Percentiles rank a stretch among this genome's conserved stretches.
Evolutionary conservation across 2,888 invertebrate species (phyloP).

Genomic region (Lapara coniferarum): DNA sequence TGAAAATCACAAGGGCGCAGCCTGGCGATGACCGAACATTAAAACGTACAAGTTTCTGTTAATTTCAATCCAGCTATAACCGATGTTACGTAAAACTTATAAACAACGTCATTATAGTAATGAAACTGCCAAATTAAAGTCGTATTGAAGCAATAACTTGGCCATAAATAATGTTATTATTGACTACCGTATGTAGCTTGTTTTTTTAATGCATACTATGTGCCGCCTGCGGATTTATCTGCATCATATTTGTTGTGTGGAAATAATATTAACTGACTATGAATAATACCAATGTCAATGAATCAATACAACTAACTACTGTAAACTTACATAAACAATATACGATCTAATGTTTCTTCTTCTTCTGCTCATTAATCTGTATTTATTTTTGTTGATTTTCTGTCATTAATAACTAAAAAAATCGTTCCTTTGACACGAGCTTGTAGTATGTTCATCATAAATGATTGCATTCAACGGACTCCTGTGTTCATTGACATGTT

Average conservation of each 20-base stretch:
- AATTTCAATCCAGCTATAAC: neutral
- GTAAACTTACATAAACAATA: too few species aligned
- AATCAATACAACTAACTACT: too few species aligned
- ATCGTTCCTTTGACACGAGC: too few species aligned
- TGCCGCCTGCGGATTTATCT: neutral
- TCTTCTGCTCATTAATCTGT: too few species aligned
- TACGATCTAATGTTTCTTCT: too few species aligned
- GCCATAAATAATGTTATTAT: neutral
- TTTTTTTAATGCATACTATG: neutral
- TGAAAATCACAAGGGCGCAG: neutral
- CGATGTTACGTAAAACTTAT: slow-evolving; percentile 3
- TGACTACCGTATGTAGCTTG: neutral
- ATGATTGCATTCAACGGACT: too few species aligned
- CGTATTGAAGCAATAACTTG: slow-evolving; percentile 5
- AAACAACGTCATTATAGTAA: slow-evolving; percentile 7
- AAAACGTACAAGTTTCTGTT: neutral
- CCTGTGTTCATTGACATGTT: too few species aligned
- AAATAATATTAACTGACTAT: too few species aligned
- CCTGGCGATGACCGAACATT: neutral
- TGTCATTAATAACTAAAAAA: too few species aligned
- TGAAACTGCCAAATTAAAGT: slow-evolving; percentile 14
- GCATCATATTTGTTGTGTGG: neutral
- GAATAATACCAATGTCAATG: too few species aligned
- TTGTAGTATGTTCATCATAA: too few species aligned
- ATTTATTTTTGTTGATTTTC: too few species aligned